phyloP scores from a whole-genome alignment of 2,888 invertebrate genomes.

The Pyrochroa serraticornis region DNA sequence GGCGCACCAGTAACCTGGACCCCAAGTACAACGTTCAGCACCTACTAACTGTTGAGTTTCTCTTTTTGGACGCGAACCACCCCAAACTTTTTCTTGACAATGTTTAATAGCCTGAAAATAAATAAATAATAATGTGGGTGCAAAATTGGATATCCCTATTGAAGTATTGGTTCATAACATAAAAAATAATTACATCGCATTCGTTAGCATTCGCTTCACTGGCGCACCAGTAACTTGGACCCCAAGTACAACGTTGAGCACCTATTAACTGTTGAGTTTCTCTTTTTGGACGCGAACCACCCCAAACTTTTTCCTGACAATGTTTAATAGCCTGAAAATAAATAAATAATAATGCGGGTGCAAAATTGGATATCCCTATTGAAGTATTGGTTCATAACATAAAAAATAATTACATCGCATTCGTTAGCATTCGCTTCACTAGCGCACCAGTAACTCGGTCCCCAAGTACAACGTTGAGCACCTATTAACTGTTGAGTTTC shows the following conservation, averaged over 20 bases:
- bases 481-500: slow-evolving; percentile 48
- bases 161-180: no score
- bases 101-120: slow-evolving; percentile 35
- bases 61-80: background rate
- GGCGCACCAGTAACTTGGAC: slow-evolving; percentile 78
- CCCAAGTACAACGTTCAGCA: no score
- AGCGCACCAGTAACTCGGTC: slow-evolving; percentile 78
- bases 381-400: no score
- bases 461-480: slow-evolving; percentile 71
- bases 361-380: no score
- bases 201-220: slow-evolving; percentile 58
- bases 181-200: slow-evolving; percentile 56
- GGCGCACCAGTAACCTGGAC: no score
- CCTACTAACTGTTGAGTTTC: background rate
- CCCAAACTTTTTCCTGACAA: slow-evolving; percentile 36
- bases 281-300: slow-evolving; percentile 1
- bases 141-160: no score
- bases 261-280: slow-evolving; percentile 40
- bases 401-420: slow-evolving; percentile 56
- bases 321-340: slow-evolving; percentile 38
- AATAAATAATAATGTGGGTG: slow-evolving; percentile 8
- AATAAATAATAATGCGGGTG: slow-evolving; percentile 5
- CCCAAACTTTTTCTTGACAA: slow-evolving; percentile 13
- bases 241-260: slow-evolving; percentile 70
- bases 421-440: slow-evolving; percentile 58